Evolutionary conservation across 2,113 vertebrate species (phyloP), one percentile per base, ranked within the genome.

Genomic region (Malurus elegans): DNA sequence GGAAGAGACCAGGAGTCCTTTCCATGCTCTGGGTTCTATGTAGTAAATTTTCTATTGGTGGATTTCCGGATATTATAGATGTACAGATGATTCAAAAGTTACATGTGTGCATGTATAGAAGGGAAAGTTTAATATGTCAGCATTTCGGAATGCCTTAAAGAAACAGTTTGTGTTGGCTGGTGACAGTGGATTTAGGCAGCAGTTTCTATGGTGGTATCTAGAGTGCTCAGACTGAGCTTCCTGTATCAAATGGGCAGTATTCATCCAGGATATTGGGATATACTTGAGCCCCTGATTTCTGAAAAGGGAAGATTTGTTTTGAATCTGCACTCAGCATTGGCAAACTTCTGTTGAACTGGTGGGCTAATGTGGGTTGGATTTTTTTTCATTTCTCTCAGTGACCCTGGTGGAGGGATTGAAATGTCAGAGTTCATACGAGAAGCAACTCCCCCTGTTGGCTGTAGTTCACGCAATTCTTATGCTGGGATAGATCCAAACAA

Each of bases 391-490:
- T 95, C 54, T 70, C 56, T 45, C 92, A 99, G 99, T 93, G 99
- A 99, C 86, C 99, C 99, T 90, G 99, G 99, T 90, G 99, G 99
- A 98, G 99, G 99, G 90, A 99, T 99, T 56, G 99, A 99, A 97
- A 99, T 99, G 99, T 98, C 99, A 81, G 99, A 99, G 93, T 99
- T 99, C 95, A 98, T 99, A 94, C 97, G 99, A 82, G 99, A 99
- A 94, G 99, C 99, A 95, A 99, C 99, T 60, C 99, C 99, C 13
- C 99, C 99, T 38, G 99, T 99, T 96, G 99, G 99, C 97, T 99
- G 99, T 98, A 99, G 99, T 96, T 99, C 99, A 88, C 98, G 99
- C 83, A 99, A 99, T 98, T 99, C 99, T 93, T 99, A 99, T 51
- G 98, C 99, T 92, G 99, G 99, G 42, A 97, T 99, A 96, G 99